Evolutionary conservation across 2,797 vertebrate species (phyloP).

Genomic region (Cyprinodon diabolis): DNA sequence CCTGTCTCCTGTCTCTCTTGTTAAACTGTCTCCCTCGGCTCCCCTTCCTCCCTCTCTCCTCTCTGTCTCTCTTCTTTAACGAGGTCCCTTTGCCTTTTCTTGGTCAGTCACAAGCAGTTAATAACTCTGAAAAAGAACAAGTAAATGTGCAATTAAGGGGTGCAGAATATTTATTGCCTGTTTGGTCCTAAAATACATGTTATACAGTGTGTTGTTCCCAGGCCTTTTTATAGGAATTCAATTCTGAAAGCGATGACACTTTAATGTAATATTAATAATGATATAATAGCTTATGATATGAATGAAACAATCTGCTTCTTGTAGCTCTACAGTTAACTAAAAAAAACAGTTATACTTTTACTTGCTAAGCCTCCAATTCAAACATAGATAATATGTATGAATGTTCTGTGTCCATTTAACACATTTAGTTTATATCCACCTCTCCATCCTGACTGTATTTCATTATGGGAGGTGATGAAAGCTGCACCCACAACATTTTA

Average conservation of each 20-base stretch:
- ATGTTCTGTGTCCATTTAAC: not conserved
- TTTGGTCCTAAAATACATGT: constrained; percentile 29
- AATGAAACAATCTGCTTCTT: not conserved
- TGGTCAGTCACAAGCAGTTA: constrained; percentile 64
- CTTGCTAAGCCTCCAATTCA: not conserved
- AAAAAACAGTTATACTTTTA: not conserved
- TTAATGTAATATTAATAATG: not conserved
- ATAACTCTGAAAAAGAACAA: constrained; percentile 60
- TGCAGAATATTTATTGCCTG: constrained; percentile 56
- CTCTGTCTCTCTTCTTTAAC: constrained; percentile 46
- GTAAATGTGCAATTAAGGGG: constrained; percentile 62
- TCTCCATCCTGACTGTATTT: not conserved
- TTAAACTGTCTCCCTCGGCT: constrained; percentile 62
- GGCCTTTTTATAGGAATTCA: constrained; percentile 4
- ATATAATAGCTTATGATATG: not conserved
- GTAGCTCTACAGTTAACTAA: not conserved
- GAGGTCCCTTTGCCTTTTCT: constrained; percentile 61
- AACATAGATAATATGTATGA: not conserved
- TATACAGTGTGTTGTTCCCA: constrained; percentile 13
- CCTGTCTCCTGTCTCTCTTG: constrained; percentile 61
- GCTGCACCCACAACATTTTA: not conserved
- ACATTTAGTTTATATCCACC: not conserved
- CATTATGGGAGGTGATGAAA: not conserved
- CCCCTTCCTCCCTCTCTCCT: constrained; percentile 30
- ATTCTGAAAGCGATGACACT: constrained; percentile 8